Percentiles rank a stretch among this genome's conserved stretches.
Evolutionary conservation across 1,140 invertebrate genomes (phyloP).

Genomic region (Melanaphis sacchari): DNA sequence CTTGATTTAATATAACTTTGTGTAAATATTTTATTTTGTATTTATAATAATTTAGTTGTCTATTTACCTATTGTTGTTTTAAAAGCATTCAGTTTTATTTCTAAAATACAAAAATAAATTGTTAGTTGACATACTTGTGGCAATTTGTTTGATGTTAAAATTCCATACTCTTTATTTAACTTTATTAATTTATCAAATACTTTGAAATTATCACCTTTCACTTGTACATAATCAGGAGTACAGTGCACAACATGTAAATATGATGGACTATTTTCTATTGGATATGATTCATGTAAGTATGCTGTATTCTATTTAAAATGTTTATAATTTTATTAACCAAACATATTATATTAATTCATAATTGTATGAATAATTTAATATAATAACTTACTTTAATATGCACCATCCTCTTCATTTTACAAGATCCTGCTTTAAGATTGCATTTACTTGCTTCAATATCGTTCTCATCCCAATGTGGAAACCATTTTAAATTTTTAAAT

Average conservation of each 20-base stretch:
- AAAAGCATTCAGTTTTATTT: not conserved
- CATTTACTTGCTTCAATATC: conserved; percentile 62
- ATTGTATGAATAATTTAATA: conserved; percentile 27
- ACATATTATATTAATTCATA: not conserved
- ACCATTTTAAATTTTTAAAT: conserved; percentile 62
- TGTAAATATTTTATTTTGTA: no score
- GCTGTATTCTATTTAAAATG: conserved; percentile 10
- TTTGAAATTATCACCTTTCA: conserved; percentile 16
- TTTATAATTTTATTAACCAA: not conserved
- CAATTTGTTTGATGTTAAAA: conserved; percentile 50
- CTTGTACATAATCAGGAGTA: conserved; percentile 59
- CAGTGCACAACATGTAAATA: conserved; percentile 63
- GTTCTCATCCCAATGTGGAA: conserved; percentile 67
- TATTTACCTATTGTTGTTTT: not conserved
- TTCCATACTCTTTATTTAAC: conserved; percentile 40
- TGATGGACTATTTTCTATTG: conserved; percentile 43
- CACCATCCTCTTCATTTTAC: conserved; percentile 76
- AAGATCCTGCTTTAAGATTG: conserved; percentile 70
- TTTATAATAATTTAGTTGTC: not conserved
- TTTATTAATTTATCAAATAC: conserved; percentile 12
- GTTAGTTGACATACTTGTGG: conserved; percentile 18
- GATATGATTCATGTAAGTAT: conserved; percentile 32
- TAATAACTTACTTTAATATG: conserved; percentile 68
- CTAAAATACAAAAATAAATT: not conserved
- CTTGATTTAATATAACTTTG: no score